Conservation (phyloP, 2,113 vertebrate species). For the Lota lota region DNA sequence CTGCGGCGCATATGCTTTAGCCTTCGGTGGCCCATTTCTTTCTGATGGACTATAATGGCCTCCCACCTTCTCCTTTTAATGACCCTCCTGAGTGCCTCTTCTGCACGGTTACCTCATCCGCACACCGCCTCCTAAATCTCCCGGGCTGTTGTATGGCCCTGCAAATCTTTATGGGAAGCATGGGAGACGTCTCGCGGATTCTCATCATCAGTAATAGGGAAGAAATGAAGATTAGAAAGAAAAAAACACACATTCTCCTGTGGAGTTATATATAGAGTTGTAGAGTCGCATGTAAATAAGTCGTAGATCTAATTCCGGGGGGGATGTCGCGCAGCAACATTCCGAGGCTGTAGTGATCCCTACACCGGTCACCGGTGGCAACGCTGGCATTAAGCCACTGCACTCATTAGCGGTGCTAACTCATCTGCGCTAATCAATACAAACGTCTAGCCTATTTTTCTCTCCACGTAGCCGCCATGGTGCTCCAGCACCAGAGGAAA, state of each 20-base stretch:
- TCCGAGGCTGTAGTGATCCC: too few relatives aligned
- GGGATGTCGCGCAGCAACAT: too few relatives aligned
- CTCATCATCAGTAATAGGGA: background rate
- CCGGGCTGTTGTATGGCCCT: background rate
- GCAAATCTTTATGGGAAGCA: background rate
- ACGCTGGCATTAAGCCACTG: too few relatives aligned
- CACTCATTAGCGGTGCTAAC: too few relatives aligned
- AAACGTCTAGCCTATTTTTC: too few relatives aligned
- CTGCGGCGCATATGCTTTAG: constrained; percentile 2
- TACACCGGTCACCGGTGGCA: too few relatives aligned
- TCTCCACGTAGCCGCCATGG: too few relatives aligned
- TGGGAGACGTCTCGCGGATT: background rate
- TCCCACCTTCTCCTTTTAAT: constrained; percentile 12
- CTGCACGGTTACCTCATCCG: constrained; percentile 1
- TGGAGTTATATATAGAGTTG: too few relatives aligned
- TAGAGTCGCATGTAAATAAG: too few relatives aligned
- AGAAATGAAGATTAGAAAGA: background rate
- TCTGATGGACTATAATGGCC: constrained; percentile 22
- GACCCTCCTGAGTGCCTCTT: constrained; percentile 22
- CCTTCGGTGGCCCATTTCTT: constrained; percentile 12
- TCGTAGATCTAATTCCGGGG: too few relatives aligned
- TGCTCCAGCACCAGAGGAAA: too few relatives aligned
- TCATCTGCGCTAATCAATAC: too few relatives aligned
- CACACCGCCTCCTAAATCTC: background rate
- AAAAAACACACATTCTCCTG: background rate